A percentile compares a stretch with the other conserved stretches of the same genome.
These are phyloP conservation scores for Tetragnatha versicolor DNA, from an alignment of 1,140 invertebrate genomes.

Conservation along the genomic window DNA sequence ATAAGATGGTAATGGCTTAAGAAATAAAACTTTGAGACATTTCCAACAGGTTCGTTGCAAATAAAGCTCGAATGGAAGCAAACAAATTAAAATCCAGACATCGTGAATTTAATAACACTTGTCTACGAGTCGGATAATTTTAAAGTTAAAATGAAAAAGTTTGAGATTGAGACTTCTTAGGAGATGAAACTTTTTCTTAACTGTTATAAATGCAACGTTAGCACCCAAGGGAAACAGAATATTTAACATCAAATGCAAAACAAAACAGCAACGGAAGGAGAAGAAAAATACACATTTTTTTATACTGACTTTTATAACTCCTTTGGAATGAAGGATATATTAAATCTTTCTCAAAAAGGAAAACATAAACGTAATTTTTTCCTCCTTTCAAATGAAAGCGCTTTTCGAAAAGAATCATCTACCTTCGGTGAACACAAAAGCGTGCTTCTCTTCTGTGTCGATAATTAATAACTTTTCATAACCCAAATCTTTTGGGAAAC, in stretches of 20 bases:
- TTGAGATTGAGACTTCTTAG: neutral
- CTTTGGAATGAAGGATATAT: constrained; percentile 14
- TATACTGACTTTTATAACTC: constrained; percentile 1
- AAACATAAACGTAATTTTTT: constrained; percentile 28
- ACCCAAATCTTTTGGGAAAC: constrained; percentile 18
- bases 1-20: too few relatives aligned
- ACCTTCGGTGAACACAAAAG: constrained; percentile 28
- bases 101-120: too few relatives aligned
- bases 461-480: constrained; percentile 52
- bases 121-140: too few relatives aligned
- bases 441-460: constrained; percentile 22
- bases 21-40: too few relatives aligned
- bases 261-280: neutral
- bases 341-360: constrained; percentile 30
- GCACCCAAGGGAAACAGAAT: constrained; percentile 3
- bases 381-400: neutral
- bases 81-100: too few relatives aligned
- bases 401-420: constrained; percentile 19
- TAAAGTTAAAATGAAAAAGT: neutral
- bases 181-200: neutral
- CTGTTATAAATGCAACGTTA: neutral
- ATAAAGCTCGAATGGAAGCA: too few relatives aligned
- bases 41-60: too few relatives aligned
- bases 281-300: neutral
- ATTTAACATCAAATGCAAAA: constrained; percentile 31